Evolutionary conservation across 2,797 vertebrate species (phyloP), one percentile per base, ranked within the genome.

Genomic region (Poecilia picta): DNA sequence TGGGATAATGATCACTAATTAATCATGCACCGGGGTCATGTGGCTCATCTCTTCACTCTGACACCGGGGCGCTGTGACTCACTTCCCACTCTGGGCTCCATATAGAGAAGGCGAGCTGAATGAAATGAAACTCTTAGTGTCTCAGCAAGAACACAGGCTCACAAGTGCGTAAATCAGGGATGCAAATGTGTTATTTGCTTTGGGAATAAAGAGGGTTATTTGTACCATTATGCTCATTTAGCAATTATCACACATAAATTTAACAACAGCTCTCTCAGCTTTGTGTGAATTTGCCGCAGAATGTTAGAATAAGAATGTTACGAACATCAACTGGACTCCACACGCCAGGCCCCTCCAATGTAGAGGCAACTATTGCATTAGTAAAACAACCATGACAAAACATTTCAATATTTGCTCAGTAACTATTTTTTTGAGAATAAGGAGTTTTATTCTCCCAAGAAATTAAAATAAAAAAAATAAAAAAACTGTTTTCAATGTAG

Each of bases 1-100:
- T 92, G 92, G 91, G 90, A 91, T 95, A 95, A 95, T 95, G 91
- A 94, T 90, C 87, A 73, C 89, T 94, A 94, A 95, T 95, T 94
- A 92, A 91, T 94, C 92, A 89, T 90, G 82, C 87, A 53, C 84
- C 25, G 62, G 86, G 92, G 92, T 94, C 90, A 88, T 72, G 83
- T 13, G 28, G 90, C 88, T 92, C 83, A 80, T 90, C 86, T 87
- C 85, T 80, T 89, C 83, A 74, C 80, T 80, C 64, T 66, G 62
- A 91, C 89, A 88, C 85, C 76, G 80, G 85, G 87, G 85, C 85
- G 74, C 75, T 79, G 85, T 94, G 94, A 94, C 81, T 95, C 92
- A 93, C 86, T 90, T 92, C 88, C 91, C 71, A 41, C 85, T 85
- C 78, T 86, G 89, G 75, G 81, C 86, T 87, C 79, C 81, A 70